phyloP scores from a whole-genome alignment of 2,113 vertebrate genomes.

The Isurus oxyrinchus region DNA sequence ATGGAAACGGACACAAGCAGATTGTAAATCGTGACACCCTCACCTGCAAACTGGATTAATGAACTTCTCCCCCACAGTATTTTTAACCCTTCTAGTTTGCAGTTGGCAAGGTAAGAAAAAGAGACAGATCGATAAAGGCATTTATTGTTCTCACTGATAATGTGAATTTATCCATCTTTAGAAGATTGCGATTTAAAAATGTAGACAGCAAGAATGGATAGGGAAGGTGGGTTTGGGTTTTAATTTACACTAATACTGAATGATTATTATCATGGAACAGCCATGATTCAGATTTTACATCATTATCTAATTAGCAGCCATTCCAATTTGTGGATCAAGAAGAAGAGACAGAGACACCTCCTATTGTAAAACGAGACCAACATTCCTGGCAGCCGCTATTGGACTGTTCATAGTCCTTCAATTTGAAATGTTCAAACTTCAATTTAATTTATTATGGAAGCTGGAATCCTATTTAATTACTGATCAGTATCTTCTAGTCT shows the following conservation, averaged over 20 bases:
- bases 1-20: neutral
- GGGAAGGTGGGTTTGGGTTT: neutral
- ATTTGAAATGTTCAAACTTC: neutral
- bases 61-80: neutral
- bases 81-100: neutral
- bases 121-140: neutral
- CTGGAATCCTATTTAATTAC: neutral
- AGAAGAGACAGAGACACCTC: neutral
- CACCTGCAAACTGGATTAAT: neutral
- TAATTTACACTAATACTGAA: neutral
- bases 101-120: neutral
- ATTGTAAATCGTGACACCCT: too few relatives aligned
- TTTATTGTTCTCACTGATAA: neutral
- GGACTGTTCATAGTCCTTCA: neutral
- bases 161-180: neutral
- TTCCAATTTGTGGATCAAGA: neutral
- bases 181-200: neutral
- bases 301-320: neutral
- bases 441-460: neutral
- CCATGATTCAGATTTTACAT: neutral
- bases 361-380: neutral
- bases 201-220: neutral
- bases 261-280: neutral
- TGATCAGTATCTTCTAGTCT: neutral
- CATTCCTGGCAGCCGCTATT: neutral